These are phyloP conservation scores for Grantiella picta DNA, from an alignment of 2,113 vertebrate genomes.

Conservation along the genomic window DNA sequence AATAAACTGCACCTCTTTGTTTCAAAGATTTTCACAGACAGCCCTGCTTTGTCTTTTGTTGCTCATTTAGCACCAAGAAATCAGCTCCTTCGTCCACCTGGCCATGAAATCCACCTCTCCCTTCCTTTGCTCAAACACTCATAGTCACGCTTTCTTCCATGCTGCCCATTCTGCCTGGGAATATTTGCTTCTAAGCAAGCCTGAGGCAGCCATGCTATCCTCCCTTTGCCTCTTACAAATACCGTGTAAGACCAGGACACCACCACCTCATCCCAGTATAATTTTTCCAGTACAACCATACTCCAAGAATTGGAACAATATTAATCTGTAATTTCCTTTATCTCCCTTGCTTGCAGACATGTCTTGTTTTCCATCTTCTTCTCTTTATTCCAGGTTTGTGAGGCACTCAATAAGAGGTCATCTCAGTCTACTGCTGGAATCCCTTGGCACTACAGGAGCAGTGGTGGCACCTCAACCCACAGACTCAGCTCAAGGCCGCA, in stretches of 20 bases:
- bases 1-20: neutral
- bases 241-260: neutral
- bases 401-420: neutral
- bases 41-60: neutral
- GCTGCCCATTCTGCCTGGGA: neutral
- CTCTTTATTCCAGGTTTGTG: neutral
- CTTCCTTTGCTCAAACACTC: neutral
- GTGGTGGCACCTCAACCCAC: no score
- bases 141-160: rapidly evolving
- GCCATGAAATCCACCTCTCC: neutral
- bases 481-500: neutral
- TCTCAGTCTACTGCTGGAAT: neutral
- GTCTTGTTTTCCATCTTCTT: neutral
- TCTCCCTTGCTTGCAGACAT: neutral
- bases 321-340: neutral
- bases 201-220: neutral
- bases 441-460: neutral
- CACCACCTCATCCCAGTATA: neutral
- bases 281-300: neutral
- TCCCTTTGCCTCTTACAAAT: neutral
- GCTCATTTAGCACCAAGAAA: neutral
- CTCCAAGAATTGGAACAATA: neutral
- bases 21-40: neutral
- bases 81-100: neutral
- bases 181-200: neutral